Conservation (phyloP, 2,797 vertebrate genomes). For the Capromys pilorides region DNA sequence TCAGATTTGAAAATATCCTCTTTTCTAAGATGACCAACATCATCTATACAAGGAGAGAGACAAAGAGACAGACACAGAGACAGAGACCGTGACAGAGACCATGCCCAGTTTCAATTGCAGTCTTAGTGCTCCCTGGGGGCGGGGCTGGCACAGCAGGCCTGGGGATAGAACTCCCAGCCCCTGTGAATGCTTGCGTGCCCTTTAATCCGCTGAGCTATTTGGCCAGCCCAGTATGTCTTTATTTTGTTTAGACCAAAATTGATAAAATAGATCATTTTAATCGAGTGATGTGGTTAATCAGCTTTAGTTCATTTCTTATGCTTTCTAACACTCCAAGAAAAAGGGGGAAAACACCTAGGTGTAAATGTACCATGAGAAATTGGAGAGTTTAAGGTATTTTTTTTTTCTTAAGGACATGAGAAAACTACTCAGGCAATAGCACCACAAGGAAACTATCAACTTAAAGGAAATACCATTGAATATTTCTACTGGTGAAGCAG, state of each 20-base stretch:
- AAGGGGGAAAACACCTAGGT: background rate
- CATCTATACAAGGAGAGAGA: background rate
- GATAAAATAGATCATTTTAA: slow-evolving; percentile 57
- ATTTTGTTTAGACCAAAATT: slow-evolving; percentile 53
- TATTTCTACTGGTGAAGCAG: slow-evolving; percentile 38
- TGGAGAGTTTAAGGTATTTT: slow-evolving; percentile 34
- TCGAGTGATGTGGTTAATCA: background rate
- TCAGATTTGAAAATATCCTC: slow-evolving; percentile 45
- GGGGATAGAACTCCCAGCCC: no score
- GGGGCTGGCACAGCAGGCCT: no score
- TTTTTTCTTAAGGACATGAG: slow-evolving; percentile 15
- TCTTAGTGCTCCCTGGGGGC: no score
- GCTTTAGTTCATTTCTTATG: slow-evolving; percentile 48
- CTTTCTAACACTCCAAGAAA: slow-evolving; percentile 40
- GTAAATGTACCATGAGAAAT: slow-evolving; percentile 8
- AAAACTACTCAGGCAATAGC: slow-evolving; percentile 7
- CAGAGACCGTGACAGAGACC: background rate
- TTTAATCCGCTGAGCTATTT: no score
- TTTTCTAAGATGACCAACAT: slow-evolving; percentile 30
- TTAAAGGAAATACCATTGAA: slow-evolving; percentile 53
- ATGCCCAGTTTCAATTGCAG: no score
- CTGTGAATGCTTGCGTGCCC: no score
- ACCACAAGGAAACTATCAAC: slow-evolving; percentile 43
- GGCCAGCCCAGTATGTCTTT: background rate
- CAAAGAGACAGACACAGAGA: no score